These are phyloP conservation scores for Cebus imitator DNA, from an alignment of 2,113 vertebrate species.

Conservation along the genomic window DNA sequence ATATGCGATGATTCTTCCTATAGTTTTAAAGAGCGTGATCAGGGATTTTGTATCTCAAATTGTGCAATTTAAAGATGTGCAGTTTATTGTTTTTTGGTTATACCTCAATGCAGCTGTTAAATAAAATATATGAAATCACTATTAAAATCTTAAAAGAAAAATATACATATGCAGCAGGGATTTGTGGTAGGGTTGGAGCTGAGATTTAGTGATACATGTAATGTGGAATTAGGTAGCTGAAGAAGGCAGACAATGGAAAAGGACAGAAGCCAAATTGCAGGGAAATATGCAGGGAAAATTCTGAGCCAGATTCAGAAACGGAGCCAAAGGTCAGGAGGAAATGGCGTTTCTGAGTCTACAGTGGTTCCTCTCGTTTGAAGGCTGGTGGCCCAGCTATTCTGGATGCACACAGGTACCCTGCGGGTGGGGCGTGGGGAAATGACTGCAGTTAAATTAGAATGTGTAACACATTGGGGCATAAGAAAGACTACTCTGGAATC, in stretches of 20 bases:
- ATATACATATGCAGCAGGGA: not conserved
- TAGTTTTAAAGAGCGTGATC: not conserved
- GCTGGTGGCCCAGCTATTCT: not conserved
- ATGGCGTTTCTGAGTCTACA: not conserved
- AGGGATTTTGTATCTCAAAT: not conserved
- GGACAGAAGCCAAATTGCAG: slow-evolving; percentile 13
- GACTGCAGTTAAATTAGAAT: not conserved
- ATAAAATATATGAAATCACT: not conserved
- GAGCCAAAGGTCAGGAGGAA: not conserved
- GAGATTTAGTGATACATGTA: not conserved
- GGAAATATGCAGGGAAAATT: not conserved
- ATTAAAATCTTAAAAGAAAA: not conserved
- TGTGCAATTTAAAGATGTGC: not conserved
- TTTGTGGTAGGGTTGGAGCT: not conserved
- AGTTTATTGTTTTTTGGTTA: not conserved
- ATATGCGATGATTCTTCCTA: not conserved
- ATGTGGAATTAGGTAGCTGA: not conserved
- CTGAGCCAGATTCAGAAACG: not conserved
- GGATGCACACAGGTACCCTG: not conserved
- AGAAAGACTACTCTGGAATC: not conserved
- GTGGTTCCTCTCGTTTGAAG: not conserved
- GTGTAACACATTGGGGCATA: not conserved
- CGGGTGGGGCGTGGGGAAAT: accelerated
- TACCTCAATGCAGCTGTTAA: not conserved
- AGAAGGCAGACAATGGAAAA: slow-evolving; percentile 37